Evolutionary conservation across 1,140 invertebrate species (phyloP).

Genomic region (Stegodyphus dumicola): DNA sequence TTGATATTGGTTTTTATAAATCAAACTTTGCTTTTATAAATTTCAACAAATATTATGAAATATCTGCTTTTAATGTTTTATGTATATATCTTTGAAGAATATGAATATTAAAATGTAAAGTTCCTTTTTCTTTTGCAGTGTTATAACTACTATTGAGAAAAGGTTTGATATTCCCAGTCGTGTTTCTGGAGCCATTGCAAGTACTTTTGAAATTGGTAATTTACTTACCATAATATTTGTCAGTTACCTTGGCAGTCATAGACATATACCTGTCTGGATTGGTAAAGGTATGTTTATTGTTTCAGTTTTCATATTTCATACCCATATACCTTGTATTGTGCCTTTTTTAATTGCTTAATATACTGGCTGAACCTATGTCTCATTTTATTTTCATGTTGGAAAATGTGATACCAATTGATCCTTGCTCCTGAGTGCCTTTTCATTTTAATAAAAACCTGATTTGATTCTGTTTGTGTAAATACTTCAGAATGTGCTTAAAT

Average conservation of each 20-base stretch:
- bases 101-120: too few species aligned
- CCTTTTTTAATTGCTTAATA: background rate
- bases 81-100: too few species aligned
- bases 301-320: conserved; percentile 65
- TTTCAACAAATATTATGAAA: too few species aligned
- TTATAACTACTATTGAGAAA: conserved; percentile 97
- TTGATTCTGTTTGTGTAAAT: too few species aligned
- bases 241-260: conserved; percentile 88
- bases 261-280: conserved; percentile 95
- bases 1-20: too few species aligned
- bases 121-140: conserved; percentile 71
- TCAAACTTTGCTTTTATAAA: too few species aligned
- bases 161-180: conserved; percentile 95
- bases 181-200: conserved; percentile 90
- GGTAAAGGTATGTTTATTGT: conserved; percentile 77
- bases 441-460: too few species aligned
- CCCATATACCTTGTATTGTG: background rate
- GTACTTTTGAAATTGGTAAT: conserved; percentile 95
- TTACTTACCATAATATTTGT: conserved; percentile 96
- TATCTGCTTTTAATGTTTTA: too few species aligned
- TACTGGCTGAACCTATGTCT: too few species aligned
- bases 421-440: too few species aligned
- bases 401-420: too few species aligned
- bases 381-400: conserved; percentile 5
- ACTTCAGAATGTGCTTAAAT: too few species aligned